Evolutionary conservation across 2,113 vertebrate genomes (phyloP).

Genomic region (Megaptera novaeangliae): DNA sequence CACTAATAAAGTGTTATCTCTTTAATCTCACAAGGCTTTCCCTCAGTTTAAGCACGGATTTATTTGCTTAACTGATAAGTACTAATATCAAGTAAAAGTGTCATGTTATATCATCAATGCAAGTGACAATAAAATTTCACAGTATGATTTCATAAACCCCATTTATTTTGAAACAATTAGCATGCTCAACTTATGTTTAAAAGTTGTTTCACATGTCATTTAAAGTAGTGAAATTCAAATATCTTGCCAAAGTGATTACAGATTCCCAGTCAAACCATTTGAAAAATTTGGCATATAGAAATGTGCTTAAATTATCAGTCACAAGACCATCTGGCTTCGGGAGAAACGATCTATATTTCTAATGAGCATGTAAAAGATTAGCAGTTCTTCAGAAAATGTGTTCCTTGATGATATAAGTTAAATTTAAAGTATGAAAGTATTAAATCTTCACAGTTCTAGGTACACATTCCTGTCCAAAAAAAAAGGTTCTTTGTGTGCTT

Average conservation of each 20-base stretch:
- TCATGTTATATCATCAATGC: neutral
- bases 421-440: neutral
- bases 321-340: neutral
- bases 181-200: constrained; percentile 20
- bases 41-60: neutral
- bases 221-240: constrained; percentile 36
- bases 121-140: constrained; percentile 15
- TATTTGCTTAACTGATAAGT: constrained; percentile 12
- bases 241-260: neutral
- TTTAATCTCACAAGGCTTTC: neutral
- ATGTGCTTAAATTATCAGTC: constrained; percentile 26
- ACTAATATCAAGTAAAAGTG: neutral
- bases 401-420: neutral
- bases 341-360: neutral
- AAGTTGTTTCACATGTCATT: neutral
- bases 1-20: neutral
- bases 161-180: constrained; percentile 22
- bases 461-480: neutral
- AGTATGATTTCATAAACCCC: neutral
- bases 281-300: neutral
- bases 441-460: neutral
- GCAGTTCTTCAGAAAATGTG: constrained; percentile 7
- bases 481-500: neutral
- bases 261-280: constrained; percentile 3
- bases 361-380: neutral